Percentiles rank a stretch among this genome's conserved stretches.
These are phyloP conservation scores for Mirounga angustirostris DNA, from an alignment of 2,113 vertebrate species.

Conservation along the genomic window DNA sequence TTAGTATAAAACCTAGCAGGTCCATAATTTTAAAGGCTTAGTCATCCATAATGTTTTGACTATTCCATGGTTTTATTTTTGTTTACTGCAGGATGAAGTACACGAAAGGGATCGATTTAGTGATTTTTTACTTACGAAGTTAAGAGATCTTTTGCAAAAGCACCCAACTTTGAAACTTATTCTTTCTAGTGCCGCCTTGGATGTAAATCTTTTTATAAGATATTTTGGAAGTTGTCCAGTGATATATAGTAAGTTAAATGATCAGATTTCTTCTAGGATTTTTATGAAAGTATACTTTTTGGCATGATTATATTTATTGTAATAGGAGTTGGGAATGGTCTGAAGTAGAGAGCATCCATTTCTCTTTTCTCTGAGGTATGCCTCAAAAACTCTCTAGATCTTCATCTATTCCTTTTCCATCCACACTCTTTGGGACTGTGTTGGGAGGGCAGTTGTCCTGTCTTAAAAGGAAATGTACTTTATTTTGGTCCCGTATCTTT, in stretches of 20 bases:
- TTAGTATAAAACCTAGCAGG: constrained; percentile 22
- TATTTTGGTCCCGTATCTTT: background rate
- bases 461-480: constrained; percentile 16
- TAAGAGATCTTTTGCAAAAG: constrained; percentile 93
- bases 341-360: background rate
- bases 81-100: constrained; percentile 94
- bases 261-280: constrained; percentile 22
- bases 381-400: background rate
- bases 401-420: constrained; percentile 1
- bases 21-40: constrained; percentile 57
- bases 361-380: background rate
- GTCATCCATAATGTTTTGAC: constrained; percentile 39
- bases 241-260: constrained; percentile 92
- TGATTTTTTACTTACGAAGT: constrained; percentile 97
- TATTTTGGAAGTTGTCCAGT: constrained; percentile 96
- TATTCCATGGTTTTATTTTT: constrained; percentile 56
- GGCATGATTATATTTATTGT: constrained; percentile 30
- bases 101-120: constrained; percentile 97
- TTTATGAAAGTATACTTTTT: constrained; percentile 42
- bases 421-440: background rate
- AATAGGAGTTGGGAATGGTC: background rate
- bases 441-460: background rate
- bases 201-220: constrained; percentile 93
- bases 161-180: constrained; percentile 93
- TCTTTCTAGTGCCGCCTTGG: constrained; percentile 96